Conservation (phyloP, 1,140 invertebrate species). For the Drosophila pallidifrons region DNA sequence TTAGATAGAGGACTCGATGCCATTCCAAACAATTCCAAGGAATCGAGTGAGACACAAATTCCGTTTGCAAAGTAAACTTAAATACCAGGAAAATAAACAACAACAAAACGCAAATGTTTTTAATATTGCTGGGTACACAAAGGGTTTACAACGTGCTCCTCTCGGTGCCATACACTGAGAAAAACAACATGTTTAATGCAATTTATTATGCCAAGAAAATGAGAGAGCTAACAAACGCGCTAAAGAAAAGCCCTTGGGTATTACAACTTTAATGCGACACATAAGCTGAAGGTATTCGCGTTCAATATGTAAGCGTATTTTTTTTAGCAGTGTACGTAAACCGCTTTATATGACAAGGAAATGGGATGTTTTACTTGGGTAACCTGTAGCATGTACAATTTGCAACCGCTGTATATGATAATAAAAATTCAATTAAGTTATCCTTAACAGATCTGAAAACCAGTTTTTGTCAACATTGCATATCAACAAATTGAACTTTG, state of each 20-base stretch:
- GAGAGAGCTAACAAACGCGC: neutral
- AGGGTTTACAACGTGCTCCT: neutral
- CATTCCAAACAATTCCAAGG: neutral
- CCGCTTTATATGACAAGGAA: conserved; percentile 11
- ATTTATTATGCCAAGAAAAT: neutral
- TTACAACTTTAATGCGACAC: neutral
- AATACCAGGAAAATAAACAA: conserved; percentile 6
- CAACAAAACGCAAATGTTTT: neutral
- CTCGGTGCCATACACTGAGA: neutral
- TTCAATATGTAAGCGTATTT: neutral
- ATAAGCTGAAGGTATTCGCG: neutral
- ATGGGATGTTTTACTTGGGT: conserved; percentile 4
- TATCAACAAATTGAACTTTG: conserved; percentile 59
- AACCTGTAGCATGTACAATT: neutral
- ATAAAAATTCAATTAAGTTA: conserved; percentile 25
- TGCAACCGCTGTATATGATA: neutral
- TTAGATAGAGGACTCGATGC: conserved; percentile 6
- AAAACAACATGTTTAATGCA: neutral
- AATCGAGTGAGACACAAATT: conserved; percentile 9
- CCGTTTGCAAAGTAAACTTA: neutral
- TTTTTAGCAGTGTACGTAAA: neutral
- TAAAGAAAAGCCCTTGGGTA: neutral
- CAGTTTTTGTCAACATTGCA: conserved; percentile 28
- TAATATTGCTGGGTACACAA: conserved; percentile 1
- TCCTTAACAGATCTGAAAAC: conserved; percentile 2